Percentiles rank a stretch among this genome's conserved stretches.
phyloP scores from a whole-genome alignment of 2,113 vertebrate species.

The Nymphicus hollandicus region DNA sequence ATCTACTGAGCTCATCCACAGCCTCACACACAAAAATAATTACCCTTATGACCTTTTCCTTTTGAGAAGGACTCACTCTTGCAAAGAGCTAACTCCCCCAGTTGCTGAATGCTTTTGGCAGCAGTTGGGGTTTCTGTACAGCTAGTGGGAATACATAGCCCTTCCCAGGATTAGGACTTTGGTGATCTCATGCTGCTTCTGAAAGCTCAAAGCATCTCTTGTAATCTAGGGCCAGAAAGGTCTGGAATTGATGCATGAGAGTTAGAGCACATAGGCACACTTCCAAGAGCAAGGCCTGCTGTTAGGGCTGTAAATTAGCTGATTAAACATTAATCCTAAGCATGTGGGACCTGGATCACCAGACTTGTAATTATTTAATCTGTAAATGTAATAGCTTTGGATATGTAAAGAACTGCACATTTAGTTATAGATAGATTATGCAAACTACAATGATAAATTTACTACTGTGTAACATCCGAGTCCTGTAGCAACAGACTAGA shows the following conservation, averaged over 20 bases:
- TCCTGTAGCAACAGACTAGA: background rate
- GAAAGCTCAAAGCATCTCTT: background rate
- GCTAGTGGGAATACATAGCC: background rate
- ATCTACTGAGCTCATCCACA: background rate
- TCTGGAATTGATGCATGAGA: background rate
- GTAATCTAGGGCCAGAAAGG: background rate
- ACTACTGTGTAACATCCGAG: background rate
- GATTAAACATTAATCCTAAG: constrained; percentile 23
- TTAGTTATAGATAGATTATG: background rate
- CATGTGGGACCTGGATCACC: background rate
- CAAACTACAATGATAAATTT: background rate
- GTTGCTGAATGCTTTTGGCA: background rate
- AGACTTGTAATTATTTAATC: constrained; percentile 21
- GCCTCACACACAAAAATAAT: background rate
- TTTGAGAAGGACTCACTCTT: background rate
- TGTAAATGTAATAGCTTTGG: background rate
- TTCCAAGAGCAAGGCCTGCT: background rate
- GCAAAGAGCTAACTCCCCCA: background rate
- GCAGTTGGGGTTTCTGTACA: background rate
- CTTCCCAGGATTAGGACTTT: background rate
- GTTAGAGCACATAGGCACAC: background rate
- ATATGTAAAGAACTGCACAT: background rate
- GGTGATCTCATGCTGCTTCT: background rate
- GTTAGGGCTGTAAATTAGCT: constrained; percentile 4
- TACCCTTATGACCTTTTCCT: background rate